Evolutionary conservation across 2,797 vertebrate species (phyloP).

Genomic region (Melanotaenia boesemani): DNA sequence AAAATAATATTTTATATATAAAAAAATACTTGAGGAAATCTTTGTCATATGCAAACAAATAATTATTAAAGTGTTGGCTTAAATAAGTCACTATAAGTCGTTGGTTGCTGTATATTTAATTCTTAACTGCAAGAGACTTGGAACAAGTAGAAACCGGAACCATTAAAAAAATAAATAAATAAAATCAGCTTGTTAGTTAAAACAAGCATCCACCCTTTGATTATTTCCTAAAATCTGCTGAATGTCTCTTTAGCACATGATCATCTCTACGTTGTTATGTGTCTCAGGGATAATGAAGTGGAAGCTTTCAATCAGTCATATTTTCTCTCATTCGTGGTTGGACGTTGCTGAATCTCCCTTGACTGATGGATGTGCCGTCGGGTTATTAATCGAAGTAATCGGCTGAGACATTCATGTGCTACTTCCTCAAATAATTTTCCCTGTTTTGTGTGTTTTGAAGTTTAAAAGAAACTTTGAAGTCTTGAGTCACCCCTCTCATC

Average conservation of each 20-base stretch:
- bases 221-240: slow-evolving; percentile 10
- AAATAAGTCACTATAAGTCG: too few species aligned
- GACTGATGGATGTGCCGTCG: slow-evolving; percentile 64
- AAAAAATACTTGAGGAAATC: too few species aligned
- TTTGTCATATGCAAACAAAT: too few species aligned
- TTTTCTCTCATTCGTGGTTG: slow-evolving; percentile 45
- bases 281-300: slow-evolving; percentile 72
- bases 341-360: slow-evolving; percentile 61
- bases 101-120: too few species aligned
- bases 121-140: too few species aligned
- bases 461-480: slow-evolving; percentile 22
- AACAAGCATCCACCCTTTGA: neutral
- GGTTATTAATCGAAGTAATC: slow-evolving; percentile 80
- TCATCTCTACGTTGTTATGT: slow-evolving; percentile 50
- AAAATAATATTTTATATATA: neutral
- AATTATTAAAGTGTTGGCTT: too few species aligned
- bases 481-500: neutral
- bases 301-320: slow-evolving; percentile 72
- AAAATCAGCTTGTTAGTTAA: neutral
- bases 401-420: slow-evolving; percentile 36
- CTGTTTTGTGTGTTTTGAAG: slow-evolving; percentile 18
- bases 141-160: neutral
- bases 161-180: neutral
- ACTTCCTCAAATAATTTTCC: slow-evolving; percentile 22
- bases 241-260: slow-evolving; percentile 46